Conservation (phyloP, 1,140 invertebrate genomes). For the Dolichoris vasculosae region DNA sequence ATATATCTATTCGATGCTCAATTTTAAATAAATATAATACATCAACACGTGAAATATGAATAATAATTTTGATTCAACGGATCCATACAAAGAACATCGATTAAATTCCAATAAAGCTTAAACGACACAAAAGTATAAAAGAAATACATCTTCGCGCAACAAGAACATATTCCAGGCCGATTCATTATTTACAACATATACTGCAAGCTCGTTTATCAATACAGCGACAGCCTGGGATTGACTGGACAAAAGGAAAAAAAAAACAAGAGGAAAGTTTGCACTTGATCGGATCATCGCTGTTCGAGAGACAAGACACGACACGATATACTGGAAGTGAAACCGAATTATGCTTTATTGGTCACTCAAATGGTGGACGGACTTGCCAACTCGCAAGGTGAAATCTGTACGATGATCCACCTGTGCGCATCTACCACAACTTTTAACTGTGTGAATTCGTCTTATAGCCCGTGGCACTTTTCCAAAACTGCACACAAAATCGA, state of each 20-base stretch:
- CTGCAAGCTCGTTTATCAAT: not conserved
- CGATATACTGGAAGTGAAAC: conserved; percentile 1
- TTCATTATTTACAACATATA: not conserved
- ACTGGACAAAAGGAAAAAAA: not conserved
- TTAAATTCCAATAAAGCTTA: too few relatives aligned
- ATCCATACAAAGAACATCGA: not conserved
- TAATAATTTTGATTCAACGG: not conserved
- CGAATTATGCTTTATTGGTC: conserved; percentile 38
- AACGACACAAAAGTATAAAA: not conserved
- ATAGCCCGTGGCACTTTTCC: conserved; percentile 11
- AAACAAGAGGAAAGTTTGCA: conserved; percentile 1
- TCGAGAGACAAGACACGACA: not conserved
- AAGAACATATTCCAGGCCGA: not conserved
- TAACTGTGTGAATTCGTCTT: not conserved
- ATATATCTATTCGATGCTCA: too few relatives aligned
- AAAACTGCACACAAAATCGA: not conserved
- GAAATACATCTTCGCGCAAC: not conserved
- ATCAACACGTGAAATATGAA: too few relatives aligned
- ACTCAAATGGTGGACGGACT: not conserved
- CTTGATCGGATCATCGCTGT: not conserved
- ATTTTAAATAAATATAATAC: too few relatives aligned
- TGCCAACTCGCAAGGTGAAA: conserved; percentile 34
- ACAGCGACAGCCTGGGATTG: not conserved
- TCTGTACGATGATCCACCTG: conserved; percentile 32
- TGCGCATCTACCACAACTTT: not conserved